These are phyloP conservation scores for Dromococcyx pavoninus DNA, from an alignment of 2,797 vertebrate species.

Conservation along the genomic window DNA sequence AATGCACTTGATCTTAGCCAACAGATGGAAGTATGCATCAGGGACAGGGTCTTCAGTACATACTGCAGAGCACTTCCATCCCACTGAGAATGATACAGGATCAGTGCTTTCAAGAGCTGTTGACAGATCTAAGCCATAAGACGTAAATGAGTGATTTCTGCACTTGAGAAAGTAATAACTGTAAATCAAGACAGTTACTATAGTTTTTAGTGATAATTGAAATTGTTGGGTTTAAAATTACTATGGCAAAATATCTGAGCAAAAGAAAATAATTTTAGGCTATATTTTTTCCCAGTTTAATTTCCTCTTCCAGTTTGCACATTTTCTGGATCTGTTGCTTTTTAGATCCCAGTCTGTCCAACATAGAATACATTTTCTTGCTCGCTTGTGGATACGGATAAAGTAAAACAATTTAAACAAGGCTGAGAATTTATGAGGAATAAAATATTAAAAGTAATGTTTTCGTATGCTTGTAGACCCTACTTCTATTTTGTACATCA, in stretches of 20 bases:
- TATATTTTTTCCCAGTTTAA: not conserved
- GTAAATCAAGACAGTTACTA: not conserved
- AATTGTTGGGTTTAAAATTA: not conserved
- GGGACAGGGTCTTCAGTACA: not conserved
- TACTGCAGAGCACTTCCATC: not conserved
- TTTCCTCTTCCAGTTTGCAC: not conserved
- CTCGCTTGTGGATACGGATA: not conserved
- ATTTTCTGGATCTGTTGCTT: not conserved
- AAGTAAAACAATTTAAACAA: not conserved
- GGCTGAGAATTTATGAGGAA: not conserved
- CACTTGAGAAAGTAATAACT: not conserved
- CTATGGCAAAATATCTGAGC: not conserved
- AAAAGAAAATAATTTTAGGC: not conserved
- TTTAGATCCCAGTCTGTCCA: not conserved
- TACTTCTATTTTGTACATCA: not conserved
- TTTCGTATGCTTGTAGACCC: not conserved
- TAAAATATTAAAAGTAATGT: not conserved
- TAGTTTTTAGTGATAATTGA: not conserved
- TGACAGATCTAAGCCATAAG: not conserved
- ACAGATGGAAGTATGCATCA: not conserved
- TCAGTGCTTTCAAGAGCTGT: not conserved
- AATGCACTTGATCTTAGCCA: not conserved
- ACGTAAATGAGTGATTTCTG: not conserved
- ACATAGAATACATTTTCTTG: not conserved
- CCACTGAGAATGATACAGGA: not conserved